Conservation (phyloP, 2,113 vertebrate genomes). For the Pongo pygmaeus region DNA sequence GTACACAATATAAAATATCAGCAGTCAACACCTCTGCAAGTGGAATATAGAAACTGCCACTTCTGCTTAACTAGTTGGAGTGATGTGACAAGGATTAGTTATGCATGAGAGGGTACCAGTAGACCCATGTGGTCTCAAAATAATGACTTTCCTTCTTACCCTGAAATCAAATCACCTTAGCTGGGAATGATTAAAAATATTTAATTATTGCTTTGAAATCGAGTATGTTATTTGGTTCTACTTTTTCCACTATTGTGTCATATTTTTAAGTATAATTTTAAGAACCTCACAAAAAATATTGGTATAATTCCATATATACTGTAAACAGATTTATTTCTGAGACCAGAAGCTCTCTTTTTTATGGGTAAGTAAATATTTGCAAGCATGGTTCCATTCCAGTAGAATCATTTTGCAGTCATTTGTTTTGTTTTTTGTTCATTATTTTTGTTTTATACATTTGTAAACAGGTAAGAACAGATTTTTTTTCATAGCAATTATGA, state of each 20-base stretch:
- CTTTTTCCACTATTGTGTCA: constrained; percentile 12
- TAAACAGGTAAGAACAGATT: neutral
- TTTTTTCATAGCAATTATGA: neutral
- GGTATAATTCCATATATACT: neutral
- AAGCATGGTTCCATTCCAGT: neutral
- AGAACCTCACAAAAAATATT: neutral
- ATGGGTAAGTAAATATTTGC: neutral
- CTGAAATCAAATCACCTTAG: constrained; percentile 68
- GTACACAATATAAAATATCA: constrained; percentile 70
- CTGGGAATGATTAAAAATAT: constrained; percentile 41
- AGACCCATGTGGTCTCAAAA: constrained; percentile 69
- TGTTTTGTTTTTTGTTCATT: neutral
- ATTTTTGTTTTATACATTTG: neutral
- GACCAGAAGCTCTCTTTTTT: neutral
- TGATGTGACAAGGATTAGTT: constrained; percentile 66
- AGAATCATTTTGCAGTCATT: neutral
- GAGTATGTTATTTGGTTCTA: neutral
- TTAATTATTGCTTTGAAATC: constrained; percentile 70
- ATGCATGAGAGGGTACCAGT: constrained; percentile 65
- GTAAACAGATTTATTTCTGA: neutral
- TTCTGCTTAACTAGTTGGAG: constrained; percentile 44
- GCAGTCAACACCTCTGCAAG: constrained; percentile 57
- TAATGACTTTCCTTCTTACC: constrained; percentile 54
- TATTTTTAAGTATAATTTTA: neutral
- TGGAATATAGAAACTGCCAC: constrained; percentile 55